Evolutionary conservation across 64 coral and sea anemone species (phyloP).

Genomic region (Montipora capricornis): DNA sequence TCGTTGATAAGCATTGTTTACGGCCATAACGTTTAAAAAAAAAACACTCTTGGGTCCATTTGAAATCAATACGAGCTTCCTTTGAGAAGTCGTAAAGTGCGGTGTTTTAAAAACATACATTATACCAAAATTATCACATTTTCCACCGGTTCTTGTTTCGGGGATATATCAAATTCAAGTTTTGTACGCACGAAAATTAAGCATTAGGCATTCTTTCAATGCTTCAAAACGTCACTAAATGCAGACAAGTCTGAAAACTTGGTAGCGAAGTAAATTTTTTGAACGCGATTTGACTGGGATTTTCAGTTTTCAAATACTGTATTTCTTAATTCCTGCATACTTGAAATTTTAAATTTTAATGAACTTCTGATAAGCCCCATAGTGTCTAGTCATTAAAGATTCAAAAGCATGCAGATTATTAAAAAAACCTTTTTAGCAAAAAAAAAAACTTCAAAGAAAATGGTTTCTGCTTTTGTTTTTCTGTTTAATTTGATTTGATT

Average conservation of each 20-base stretch:
- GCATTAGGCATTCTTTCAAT: neutral
- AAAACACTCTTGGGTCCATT: too few species aligned
- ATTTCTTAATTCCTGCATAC: neutral
- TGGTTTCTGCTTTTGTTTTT: neutral
- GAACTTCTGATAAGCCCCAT: neutral
- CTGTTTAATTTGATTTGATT: neutral
- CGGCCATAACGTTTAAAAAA: neutral
- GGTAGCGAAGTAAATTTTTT: neutral
- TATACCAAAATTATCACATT: too few species aligned
- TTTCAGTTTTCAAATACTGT: neutral
- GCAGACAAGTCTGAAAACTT: constrained; percentile 3
- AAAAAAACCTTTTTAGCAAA: neutral
- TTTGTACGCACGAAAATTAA: neutral
- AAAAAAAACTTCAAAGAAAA: neutral
- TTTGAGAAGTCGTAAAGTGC: too few species aligned
- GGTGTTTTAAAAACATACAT: too few species aligned
- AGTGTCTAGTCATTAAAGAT: neutral
- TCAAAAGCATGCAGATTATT: neutral
- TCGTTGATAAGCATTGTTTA: too few species aligned
- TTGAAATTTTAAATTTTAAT: constrained; percentile 54
- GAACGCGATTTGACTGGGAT: neutral
- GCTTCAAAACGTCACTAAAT: neutral
- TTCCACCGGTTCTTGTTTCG: too few species aligned
- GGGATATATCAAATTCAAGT: too few species aligned
- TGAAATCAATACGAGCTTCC: too few species aligned